Evolutionary conservation across 2,113 vertebrate species (phyloP), one percentile per base, ranked within the genome.

Genomic region (Clarias gariepinus): DNA sequence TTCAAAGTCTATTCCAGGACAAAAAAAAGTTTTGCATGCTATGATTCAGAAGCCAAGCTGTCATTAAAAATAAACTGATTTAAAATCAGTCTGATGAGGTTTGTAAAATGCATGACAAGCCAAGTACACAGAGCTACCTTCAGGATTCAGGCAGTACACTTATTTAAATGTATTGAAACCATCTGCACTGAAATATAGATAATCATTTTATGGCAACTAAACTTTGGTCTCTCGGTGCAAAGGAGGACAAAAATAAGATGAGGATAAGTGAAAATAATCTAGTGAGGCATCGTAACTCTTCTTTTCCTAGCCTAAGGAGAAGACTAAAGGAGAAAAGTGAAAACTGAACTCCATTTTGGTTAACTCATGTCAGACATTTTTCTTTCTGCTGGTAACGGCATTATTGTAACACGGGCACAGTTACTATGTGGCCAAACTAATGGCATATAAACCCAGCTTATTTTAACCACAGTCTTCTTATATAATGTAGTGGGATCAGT

Each of bases 111-210:
- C 82, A 77, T 33, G 52, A 78, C 79, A 86, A 81, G 74, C 84
- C 82, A 85, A 77, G 71, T 60, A 74, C 87, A 87, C 87, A 88
- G 87, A 90, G 87, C 73, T 79, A 81, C 78, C 66, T 82, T 86
- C 89, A 89, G 89, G 87, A 89, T 92, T 85, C 84, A 82, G 87
- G 89, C 82, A 89, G 89, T 91, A 88, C 85, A 69, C 88, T 64
- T 76, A 23, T 61, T 64, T 82, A 74, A 66, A 88, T 60, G 36
- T 86, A 93, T 92, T 88, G 73, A 92, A 92, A 83, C 90, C 93
- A 92, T 93, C 87, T 94, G 92, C 87, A 30, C 71, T 58, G 36
- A 84, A 78, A 79, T 64, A 68, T 36, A 84, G 86, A 90, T 91
- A 87, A 92, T 92, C 90, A 71, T 41, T 84, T 83, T 81, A 83